Base-by-base conservation (phyloP, 2,113 vertebrate species). In the Antigone vipio region DNA sequence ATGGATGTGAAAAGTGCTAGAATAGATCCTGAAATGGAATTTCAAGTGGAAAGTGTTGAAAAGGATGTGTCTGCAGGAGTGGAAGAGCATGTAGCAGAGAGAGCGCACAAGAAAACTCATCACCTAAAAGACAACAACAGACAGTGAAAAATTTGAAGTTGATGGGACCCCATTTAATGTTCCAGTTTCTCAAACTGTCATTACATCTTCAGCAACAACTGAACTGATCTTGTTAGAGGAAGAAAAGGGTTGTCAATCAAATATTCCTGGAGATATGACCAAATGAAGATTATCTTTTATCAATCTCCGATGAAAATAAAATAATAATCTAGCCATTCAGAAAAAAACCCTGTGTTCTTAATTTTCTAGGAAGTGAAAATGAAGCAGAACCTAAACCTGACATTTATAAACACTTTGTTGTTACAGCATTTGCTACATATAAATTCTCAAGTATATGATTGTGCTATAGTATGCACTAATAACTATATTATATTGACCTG, bases 21-120 rank as follows among this genome's bases (percentile, higher is more conserved):
- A 59, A 64, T 64, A 88, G 86, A 88, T 49, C 88, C 83, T 91
- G 75, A 97, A 95, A 96, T 95, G 85, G 90, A 95, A 85, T 85
- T 91, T 79, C 64, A 76, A 94, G 87, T 27, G 35, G 72, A 95
- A 95, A 83, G 91, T 81, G 85, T 88, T 95, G 95, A 96, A 92
- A 96, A 95, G 67, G 76, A 89, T 5, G 3, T 12, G 22, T 89
- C 81, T 90, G 59, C 72, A 16, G 81, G 93, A 96, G 47, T n/a
- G 27, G 60, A 94, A 77, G 38, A 75, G 49, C 0, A 1, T 49
- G 52, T 34, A 79, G 47, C 83, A 88, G 67, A 53, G 49, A 77
- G 18, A 95, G 40, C 40, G 55, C 94, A 62, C 77, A 38, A 10
- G 97, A 97, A 59, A 95, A 59, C 24, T 84, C 97, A 56, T 66